phyloP scores from a whole-genome alignment of 2,797 vertebrate species.

The Valencia hispanica region DNA sequence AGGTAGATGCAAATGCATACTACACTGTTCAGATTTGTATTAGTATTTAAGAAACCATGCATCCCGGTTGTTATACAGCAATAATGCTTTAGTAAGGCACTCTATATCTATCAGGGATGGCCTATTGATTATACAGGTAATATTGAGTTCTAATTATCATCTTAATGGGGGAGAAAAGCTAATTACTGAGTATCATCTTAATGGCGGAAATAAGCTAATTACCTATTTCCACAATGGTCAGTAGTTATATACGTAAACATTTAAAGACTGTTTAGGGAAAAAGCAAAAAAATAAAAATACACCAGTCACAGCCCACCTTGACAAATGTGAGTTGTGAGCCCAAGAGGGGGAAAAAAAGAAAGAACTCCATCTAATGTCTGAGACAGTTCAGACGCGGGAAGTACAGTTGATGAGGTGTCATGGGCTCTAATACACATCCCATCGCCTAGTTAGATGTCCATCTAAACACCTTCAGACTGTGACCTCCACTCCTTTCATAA shows the following conservation, averaged over 20 bases:
- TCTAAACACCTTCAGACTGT: constrained; percentile 39
- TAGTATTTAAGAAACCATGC: too few species aligned
- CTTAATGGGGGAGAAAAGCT: constrained; percentile 17
- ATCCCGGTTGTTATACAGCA: too few species aligned
- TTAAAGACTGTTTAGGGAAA: not conserved
- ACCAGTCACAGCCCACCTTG: constrained; percentile 33
- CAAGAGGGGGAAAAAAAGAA: constrained; percentile 34
- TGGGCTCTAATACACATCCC: constrained; percentile 56
- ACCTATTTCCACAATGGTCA: too few species aligned
- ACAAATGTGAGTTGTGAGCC: constrained; percentile 46
- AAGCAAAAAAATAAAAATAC: constrained; percentile 11
- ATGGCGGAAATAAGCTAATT: too few species aligned
- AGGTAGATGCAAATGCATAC: too few species aligned
- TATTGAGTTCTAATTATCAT: constrained; percentile 25
- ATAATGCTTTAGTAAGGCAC: too few species aligned
- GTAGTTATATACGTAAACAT: constrained; percentile 30
- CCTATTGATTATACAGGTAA: constrained; percentile 44
- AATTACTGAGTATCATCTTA: too few species aligned
- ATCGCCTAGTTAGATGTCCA: constrained; percentile 55
- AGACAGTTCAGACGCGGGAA: constrained; percentile 46
- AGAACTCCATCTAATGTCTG: constrained; percentile 36
- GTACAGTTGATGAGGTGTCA: constrained; percentile 55
- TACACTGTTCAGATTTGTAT: too few species aligned
- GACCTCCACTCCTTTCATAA: constrained; percentile 42
- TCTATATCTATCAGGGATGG: constrained; percentile 22